Evolutionary conservation across 2,888 invertebrate species (phyloP), one percentile per base, ranked within the genome.

Genomic region (Philopedon plagiatum): DNA sequence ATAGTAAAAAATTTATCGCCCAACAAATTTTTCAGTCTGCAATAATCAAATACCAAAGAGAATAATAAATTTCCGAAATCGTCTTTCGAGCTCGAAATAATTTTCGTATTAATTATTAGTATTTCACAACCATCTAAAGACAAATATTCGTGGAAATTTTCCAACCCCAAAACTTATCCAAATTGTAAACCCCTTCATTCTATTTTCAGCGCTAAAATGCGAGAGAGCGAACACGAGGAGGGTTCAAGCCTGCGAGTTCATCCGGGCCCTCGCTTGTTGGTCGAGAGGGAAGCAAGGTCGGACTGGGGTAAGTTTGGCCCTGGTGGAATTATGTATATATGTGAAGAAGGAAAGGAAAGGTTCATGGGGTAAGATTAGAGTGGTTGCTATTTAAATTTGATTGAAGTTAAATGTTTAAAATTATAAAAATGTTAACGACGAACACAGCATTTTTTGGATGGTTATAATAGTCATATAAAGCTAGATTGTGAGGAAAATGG

Each of bases 161-260:
- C 64, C 54, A 15, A 41, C 29, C 57, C 57, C 57, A 51, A 51
- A 63, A 49, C 63, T 51, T 54, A 51, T 54, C 54, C 63, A 46
- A 66, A 57, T 57, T 57, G 39, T 57, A 32, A 65, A 66, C 65
- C 46, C 65, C 44, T 66, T 66, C 65, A 21, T 66, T 66, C 64
- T 64, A 64, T 64, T 64, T 64, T 54, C 37, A 64, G 64, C 60
- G 39, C 39, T 41, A 19, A 26, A 58, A 58, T 58, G 15, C 51
- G 51, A 51, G 46, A 26, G 23, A 62, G 8, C 49, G 63, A 49
- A 51, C 51, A 23, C 54, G 57, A 44, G 19, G 57, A 56, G 65
- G 65, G 57, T 57, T 56, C 56, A 44, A 37, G 64, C 64, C 64
- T 66, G 29, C 34, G 57, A 66, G 44, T 57, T 66, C 19, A 66